Conservation (phyloP, 2,797 vertebrate genomes). For the Champsocephalus gunnari region DNA sequence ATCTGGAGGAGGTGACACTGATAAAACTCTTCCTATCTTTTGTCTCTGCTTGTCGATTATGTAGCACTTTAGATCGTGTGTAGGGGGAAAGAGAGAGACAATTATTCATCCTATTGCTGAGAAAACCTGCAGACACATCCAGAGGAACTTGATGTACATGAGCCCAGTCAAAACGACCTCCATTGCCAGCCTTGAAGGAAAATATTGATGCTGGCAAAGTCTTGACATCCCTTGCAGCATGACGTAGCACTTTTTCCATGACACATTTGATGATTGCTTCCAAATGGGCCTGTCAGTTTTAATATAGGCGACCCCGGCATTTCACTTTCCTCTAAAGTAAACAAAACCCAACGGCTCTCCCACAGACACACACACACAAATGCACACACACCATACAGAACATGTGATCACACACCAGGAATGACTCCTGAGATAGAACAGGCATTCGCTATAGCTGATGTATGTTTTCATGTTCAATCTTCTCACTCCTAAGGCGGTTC, state of each 20-base stretch:
- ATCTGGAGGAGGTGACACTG: slow-evolving; percentile 81
- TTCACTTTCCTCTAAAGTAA: slow-evolving; percentile 84
- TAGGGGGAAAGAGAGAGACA: slow-evolving; percentile 22
- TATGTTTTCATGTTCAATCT: slow-evolving; percentile 79
- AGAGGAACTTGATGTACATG: slow-evolving; percentile 63
- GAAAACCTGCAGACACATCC: slow-evolving; percentile 41
- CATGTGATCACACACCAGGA: slow-evolving; percentile 73
- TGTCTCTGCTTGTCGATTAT: slow-evolving; percentile 50
- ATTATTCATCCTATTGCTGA: slow-evolving; percentile 18
- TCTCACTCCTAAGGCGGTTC: slow-evolving; percentile 63
- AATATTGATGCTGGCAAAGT: slow-evolving; percentile 86
- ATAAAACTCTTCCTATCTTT: slow-evolving; percentile 78
- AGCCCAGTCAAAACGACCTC: slow-evolving; percentile 67
- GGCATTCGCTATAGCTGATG: slow-evolving; percentile 74
- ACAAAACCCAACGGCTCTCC: slow-evolving; percentile 76
- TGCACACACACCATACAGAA: slow-evolving; percentile 47
- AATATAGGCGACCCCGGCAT: slow-evolving; percentile 80
- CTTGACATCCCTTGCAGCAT: slow-evolving; percentile 74
- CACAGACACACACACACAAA: slow-evolving; percentile 58
- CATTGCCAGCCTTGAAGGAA: slow-evolving; percentile 75
- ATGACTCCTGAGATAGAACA: slow-evolving; percentile 78
- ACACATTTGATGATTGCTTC: slow-evolving; percentile 88
- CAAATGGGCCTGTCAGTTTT: slow-evolving; percentile 87
- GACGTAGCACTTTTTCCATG: slow-evolving; percentile 86
- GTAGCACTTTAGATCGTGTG: slow-evolving; percentile 38